Evolutionary conservation across 2,888 invertebrate species (phyloP).

Genomic region (Drosophila kuntzei): DNA sequence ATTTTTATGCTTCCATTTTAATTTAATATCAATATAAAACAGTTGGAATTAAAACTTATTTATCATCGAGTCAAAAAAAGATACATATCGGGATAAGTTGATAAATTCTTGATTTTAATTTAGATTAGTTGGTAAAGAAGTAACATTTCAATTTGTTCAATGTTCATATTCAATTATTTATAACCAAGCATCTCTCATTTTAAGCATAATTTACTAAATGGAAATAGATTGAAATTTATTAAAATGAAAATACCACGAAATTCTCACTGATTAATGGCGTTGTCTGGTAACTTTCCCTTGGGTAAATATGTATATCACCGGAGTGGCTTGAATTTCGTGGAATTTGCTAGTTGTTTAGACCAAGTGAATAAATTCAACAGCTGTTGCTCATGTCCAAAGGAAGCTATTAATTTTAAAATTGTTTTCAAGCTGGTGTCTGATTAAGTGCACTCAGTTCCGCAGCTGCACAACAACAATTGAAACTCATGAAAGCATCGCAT

Average conservation of each 20-base stretch:
- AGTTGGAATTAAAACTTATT: no score
- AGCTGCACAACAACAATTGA: constrained; percentile 40
- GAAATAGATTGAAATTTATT: constrained; percentile 6
- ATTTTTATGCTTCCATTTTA: no score
- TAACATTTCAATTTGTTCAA: background rate
- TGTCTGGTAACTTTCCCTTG: background rate
- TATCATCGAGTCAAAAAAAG: no score
- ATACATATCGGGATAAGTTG: no score
- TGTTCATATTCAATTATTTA: constrained; percentile 7
- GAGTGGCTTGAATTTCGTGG: constrained; percentile 6
- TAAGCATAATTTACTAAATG: background rate
- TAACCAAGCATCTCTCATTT: background rate
- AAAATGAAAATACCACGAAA: constrained; percentile 3
- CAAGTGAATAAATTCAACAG: background rate
- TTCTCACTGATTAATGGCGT: constrained; percentile 17
- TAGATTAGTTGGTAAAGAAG: no score
- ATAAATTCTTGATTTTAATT: no score
- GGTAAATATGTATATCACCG: background rate
- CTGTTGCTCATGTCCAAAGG: constrained; percentile 6
- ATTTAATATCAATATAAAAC: no score
- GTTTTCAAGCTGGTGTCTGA: constrained; percentile 19
- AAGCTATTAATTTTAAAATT: constrained; percentile 25
- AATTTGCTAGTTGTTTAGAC: background rate
- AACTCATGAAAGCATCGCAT: constrained; percentile 1
- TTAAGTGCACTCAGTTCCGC: constrained; percentile 35